phyloP scores from a whole-genome alignment of 2,113 vertebrate species.

The Passer montanus region DNA sequence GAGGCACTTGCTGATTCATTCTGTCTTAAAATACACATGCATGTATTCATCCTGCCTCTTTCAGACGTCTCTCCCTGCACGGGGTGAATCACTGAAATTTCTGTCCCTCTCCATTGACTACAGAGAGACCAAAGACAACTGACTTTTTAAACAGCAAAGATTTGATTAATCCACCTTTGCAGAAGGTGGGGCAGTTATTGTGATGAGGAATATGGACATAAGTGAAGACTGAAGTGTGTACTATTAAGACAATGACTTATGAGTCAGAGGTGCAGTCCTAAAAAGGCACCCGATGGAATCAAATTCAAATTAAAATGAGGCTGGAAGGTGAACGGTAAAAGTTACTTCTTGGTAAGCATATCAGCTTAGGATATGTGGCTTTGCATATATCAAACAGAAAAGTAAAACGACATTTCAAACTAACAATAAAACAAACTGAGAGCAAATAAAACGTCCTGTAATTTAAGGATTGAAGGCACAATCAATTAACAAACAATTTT shows the following conservation, averaged over 20 bases:
- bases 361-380: background rate
- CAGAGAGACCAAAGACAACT: background rate
- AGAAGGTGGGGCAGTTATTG: background rate
- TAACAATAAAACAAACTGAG: background rate
- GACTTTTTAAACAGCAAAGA: background rate
- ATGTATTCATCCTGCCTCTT: background rate
- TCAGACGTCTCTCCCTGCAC: background rate
- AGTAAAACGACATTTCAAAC: background rate
- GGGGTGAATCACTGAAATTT: slow-evolving; percentile 24
- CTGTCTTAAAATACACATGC: background rate
- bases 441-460: background rate
- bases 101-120: background rate
- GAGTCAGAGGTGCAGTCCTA: background rate
- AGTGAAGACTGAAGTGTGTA: background rate
- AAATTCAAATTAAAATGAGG: background rate
- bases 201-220: background rate
- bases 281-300: background rate
- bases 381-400: background rate
- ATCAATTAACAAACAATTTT: no score
- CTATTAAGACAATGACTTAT: background rate
- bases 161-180: background rate
- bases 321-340: background rate
- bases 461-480: background rate
- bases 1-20: slow-evolving; percentile 4
- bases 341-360: background rate